A percentile compares a stretch with the other conserved stretches of the same genome.
phyloP scores from a whole-genome alignment of 2,113 vertebrate genomes.

The Meriones unguiculatus region DNA sequence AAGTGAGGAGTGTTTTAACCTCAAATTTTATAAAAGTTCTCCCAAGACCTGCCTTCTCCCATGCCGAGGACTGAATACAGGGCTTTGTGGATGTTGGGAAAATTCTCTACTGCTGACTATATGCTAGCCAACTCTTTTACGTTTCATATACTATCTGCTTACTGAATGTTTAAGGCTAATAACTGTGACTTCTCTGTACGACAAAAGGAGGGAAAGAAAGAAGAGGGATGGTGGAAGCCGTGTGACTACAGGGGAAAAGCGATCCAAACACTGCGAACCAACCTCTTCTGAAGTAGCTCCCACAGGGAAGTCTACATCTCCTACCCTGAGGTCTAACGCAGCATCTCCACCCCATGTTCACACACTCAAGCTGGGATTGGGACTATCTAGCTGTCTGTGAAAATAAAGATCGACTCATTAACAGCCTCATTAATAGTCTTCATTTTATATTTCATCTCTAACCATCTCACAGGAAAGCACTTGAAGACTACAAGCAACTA shows the following conservation, averaged over 20 bases:
- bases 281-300: constrained; percentile 30
- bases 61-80: too few species aligned
- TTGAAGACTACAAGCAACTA: not conserved
- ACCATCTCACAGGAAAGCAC: not conserved
- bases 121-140: not conserved
- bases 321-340: not conserved
- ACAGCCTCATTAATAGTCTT: not conserved
- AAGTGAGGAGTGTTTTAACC: not conserved
- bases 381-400: not conserved
- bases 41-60: not conserved
- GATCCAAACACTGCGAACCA: constrained; percentile 9
- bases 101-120: not conserved
- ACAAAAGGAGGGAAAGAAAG: not conserved
- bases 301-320: constrained; percentile 2
- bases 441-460: constrained; percentile 35
- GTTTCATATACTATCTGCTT: not conserved
- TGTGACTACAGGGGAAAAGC: not conserved
- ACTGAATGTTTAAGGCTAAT: not conserved
- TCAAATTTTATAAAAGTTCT: constrained; percentile 14
- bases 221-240: not conserved
- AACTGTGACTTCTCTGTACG: not conserved
- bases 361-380: not conserved
- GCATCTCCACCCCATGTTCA: not conserved
- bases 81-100: not conserved
- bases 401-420: constrained; percentile 29